A percentile compares a stretch with the other conserved stretches of the same genome.
These are phyloP conservation scores for Pachyuromys duprasi DNA, from an alignment of 2,797 vertebrate genomes.

Conservation along the genomic window DNA sequence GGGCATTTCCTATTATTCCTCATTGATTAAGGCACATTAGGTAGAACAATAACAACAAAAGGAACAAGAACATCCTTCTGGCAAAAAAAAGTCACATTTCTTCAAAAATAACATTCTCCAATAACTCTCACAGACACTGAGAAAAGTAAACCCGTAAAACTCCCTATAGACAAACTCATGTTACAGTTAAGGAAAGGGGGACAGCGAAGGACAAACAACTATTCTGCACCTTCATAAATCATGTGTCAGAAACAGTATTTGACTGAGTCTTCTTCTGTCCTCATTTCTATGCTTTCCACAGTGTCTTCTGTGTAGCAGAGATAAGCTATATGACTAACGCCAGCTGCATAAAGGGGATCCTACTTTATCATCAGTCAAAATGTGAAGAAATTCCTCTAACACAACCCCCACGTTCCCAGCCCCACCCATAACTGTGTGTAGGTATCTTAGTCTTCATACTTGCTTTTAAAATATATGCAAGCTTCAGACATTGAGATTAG, in stretches of 20 bases:
- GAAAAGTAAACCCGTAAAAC: constrained; percentile 1
- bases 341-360: background rate
- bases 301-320: constrained; percentile 2
- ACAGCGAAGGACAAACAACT: background rate
- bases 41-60: background rate
- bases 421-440: background rate
- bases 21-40: background rate
- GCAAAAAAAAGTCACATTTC: background rate
- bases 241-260: background rate
- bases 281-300: background rate
- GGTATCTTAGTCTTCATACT: background rate
- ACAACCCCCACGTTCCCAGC: background rate
- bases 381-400: background rate
- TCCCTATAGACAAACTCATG: background rate
- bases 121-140: background rate
- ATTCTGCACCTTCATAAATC: constrained; percentile 15
- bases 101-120: background rate
- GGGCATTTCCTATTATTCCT: background rate
- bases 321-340: background rate
- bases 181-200: background rate
- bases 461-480: background rate
- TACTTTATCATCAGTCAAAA: background rate
- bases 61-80: background rate
- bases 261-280: background rate
- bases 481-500: background rate